Evolutionary conservation across 2,113 vertebrate species (phyloP), one percentile per base, ranked within the genome.

Genomic region (Sus scrofa): DNA sequence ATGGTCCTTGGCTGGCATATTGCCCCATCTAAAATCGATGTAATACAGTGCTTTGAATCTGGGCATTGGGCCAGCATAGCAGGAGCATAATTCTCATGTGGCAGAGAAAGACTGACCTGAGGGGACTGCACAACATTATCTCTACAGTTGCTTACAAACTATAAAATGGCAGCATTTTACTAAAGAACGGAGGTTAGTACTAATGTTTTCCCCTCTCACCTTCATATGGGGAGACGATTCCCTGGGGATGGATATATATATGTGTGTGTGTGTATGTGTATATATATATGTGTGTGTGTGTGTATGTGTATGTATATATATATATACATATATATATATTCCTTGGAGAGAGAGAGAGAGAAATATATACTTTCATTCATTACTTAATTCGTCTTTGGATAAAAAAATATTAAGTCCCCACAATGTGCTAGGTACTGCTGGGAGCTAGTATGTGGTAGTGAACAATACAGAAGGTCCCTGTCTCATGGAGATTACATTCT

Each of bases 11-110:
- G 6, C 63, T 98, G 92, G 4, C 8, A 93, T 73, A 70, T 58
- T 93, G 94, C 93, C 93, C 87, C 34, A 75, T 75, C 79, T 91
- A 75, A 96, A 97, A 97, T 96, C 30, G 22, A 97, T 97, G 83
- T 95, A 34, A 37, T 30, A 63, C 71, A 74, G 70, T 52, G 62
- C 91, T 77, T 87, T 93, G 67, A 79, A 87, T 97, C 91, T 67
- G 83, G 89, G 93, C 27, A 22, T 19, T 75, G 50, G 67, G 82
- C 96, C 96, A 97, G 27, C 2, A 1, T 32, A 97, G 18, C 86
- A 91, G 94, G n/a, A 88, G 16, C n/a, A 7, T 32, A 94, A 90
- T 24, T 78, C 86, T 73, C 94, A 27, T 0, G 7, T 56, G 44
- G 82, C 89, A 96, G 84, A 86, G 84, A 87, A 95, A 70, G 65